Percentiles rank a stretch among this genome's conserved stretches.
These are phyloP conservation scores for Diplolepis rosae DNA, from an alignment of 2,888 invertebrate genomes.

Conservation along the genomic window DNA sequence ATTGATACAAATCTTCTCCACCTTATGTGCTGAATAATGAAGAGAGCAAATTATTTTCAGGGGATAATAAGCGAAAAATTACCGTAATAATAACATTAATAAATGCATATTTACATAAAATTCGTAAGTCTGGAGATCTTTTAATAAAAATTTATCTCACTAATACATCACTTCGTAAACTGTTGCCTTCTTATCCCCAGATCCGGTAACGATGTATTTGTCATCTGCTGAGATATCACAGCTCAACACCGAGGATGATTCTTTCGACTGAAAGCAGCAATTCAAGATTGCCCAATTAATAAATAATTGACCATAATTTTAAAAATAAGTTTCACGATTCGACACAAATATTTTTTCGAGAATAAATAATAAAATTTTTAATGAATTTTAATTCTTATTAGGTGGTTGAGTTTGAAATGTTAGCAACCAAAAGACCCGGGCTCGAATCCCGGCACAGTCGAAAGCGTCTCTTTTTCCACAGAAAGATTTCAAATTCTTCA, in stretches of 20 bases:
- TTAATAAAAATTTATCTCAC: constrained; percentile 36
- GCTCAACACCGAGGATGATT: constrained; percentile 97
- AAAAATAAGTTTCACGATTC: too few species aligned
- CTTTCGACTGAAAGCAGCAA: constrained; percentile 87
- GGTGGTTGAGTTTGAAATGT: too few species aligned
- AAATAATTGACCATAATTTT: too few species aligned
- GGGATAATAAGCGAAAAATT: constrained; percentile 19
- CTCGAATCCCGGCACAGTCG: too few species aligned
- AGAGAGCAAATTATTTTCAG: constrained; percentile 17
- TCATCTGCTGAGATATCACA: constrained; percentile 99
- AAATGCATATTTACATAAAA: constrained; percentile 52
- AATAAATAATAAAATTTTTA: too few species aligned
- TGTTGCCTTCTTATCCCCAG: constrained; percentile 98
- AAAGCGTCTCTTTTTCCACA: too few species aligned
- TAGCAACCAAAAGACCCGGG: too few species aligned
- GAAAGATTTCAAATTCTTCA: too few species aligned
- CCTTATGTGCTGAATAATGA: not conserved
- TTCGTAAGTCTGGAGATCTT: constrained; percentile 41
- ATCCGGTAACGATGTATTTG: constrained; percentile 98
- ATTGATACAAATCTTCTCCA: not conserved
- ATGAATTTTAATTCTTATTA: too few species aligned
- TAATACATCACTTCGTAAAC: constrained; percentile 96
- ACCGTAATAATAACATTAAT: constrained; percentile 49
- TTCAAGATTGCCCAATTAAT: not conserved
- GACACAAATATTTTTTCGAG: too few species aligned